Evolutionary conservation across 1,140 invertebrate species (phyloP), one percentile per base, ranked within the genome.

Genomic region (Homarus americanus): DNA sequence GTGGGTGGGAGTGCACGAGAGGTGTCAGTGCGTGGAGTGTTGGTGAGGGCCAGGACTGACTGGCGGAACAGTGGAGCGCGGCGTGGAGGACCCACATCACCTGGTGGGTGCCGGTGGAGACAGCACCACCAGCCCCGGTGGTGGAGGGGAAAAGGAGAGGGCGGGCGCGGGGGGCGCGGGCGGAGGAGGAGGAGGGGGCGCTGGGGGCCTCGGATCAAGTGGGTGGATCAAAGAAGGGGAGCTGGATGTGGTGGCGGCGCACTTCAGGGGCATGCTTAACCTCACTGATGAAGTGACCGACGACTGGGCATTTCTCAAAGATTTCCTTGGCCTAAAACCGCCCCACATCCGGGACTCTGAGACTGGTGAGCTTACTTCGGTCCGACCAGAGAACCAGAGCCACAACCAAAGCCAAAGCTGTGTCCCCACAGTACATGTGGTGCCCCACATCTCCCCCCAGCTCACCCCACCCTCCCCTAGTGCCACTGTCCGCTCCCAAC

Each of bases 221-320:
- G 75, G 41, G 17, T 87, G 86, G 49, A 44, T 53, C 75, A 63
- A 72, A 41, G 86, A 79, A 10, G 82, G 88, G 34, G 88, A 90
- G 80, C 34, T 90, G 88, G 88, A 90, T 82, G 88, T 82, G 72
- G 88, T 90, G 88, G 73, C 88, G 69, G 88, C 88, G 7, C 79
- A 82, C 82, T 82, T 90, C 80, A 75, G 88, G 79, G 88, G 88
- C 40, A 90, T 90, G 88, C 88, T 90, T 34, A 90, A 49, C 72
- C 80, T 90, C 79, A 75, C 88, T 76, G 88, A 90, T 82, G 88
- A 90, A 40, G 79, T 76, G 24, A 82, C 69, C 53, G 88, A 90
- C 80, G 88, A 90, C 38, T 90, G 88, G 88, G 88, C 72, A 73
- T 90, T 90, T 41, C 88, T 90, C 28, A 90, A 90, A 58, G 88